These are phyloP conservation scores for Urechis unicinctus DNA, from an alignment of 2,888 invertebrate genomes.

Conservation along the genomic window DNA sequence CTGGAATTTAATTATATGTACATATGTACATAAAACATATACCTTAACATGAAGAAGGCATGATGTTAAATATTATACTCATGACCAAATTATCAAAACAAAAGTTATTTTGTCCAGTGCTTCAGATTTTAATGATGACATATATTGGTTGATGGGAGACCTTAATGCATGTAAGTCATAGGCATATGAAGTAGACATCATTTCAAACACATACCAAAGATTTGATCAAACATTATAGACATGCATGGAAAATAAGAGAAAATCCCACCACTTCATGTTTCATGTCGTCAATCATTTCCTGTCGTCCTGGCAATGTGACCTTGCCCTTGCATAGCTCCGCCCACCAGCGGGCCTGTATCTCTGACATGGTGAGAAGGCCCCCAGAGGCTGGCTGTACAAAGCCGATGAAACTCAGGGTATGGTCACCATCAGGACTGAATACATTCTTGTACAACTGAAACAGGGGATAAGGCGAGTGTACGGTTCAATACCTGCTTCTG, in stretches of 20 bases:
- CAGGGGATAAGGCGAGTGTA: background rate
- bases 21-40: too few relatives aligned
- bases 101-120: too few relatives aligned
- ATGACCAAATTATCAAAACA: too few relatives aligned
- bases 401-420: conserved; percentile 40
- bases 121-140: too few relatives aligned
- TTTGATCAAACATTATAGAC: too few relatives aligned
- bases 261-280: conserved; percentile 27
- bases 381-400: conserved; percentile 46
- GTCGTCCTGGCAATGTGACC: conserved; percentile 29
- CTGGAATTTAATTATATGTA: too few relatives aligned
- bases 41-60: too few relatives aligned
- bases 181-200: too few relatives aligned
- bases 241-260: background rate
- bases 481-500: too few relatives aligned
- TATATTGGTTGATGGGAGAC: background rate
- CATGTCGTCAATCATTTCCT: conserved; percentile 30
- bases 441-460: conserved; percentile 45
- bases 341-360: conserved; percentile 44
- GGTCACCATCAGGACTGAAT: conserved; percentile 35
- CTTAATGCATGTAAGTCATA: background rate
- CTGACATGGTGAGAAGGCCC: conserved; percentile 41
- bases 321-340: conserved; percentile 31
- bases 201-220: too few relatives aligned
- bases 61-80: too few relatives aligned